Conservation (phyloP, 2,888 invertebrate species). For the Colletes collaris region DNA sequence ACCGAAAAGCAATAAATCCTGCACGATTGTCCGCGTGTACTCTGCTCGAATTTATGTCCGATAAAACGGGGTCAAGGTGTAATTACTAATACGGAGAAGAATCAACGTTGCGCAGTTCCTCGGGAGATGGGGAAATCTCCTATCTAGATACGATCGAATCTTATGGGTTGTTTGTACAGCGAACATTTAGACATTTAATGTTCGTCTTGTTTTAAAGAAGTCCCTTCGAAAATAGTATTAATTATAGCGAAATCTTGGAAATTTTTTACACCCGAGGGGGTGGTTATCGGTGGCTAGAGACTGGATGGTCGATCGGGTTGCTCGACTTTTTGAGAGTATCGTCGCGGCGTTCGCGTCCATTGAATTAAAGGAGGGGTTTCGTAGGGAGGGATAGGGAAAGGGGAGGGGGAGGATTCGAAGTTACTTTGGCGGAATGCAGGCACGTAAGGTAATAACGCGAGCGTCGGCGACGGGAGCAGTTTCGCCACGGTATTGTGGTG, state of each 20-base stretch:
- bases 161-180: too few relatives aligned
- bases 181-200: too few relatives aligned
- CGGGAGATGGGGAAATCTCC: too few relatives aligned
- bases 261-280: constrained; percentile 24
- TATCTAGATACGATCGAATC: too few relatives aligned
- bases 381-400: too few relatives aligned
- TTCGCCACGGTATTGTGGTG: constrained; percentile 55
- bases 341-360: constrained; percentile 48
- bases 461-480: constrained; percentile 46
- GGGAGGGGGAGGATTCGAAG: constrained; percentile 22
- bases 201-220: too few relatives aligned
- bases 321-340: constrained; percentile 44
- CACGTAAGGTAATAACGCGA: constrained; percentile 60
- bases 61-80: constrained; percentile 35
- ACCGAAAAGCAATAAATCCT: constrained; percentile 51
- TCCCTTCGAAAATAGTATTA: too few relatives aligned
- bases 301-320: constrained; percentile 40
- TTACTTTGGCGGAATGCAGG: constrained; percentile 53
- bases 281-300: background rate
- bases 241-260: background rate
- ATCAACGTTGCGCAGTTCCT: constrained; percentile 27
- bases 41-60: constrained; percentile 41
- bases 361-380: constrained; percentile 47
- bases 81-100: constrained; percentile 53
- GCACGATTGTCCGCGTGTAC: constrained; percentile 35